Base-by-base conservation (phyloP, 2,113 vertebrate genomes). In the Aldabrachelys gigantea region DNA sequence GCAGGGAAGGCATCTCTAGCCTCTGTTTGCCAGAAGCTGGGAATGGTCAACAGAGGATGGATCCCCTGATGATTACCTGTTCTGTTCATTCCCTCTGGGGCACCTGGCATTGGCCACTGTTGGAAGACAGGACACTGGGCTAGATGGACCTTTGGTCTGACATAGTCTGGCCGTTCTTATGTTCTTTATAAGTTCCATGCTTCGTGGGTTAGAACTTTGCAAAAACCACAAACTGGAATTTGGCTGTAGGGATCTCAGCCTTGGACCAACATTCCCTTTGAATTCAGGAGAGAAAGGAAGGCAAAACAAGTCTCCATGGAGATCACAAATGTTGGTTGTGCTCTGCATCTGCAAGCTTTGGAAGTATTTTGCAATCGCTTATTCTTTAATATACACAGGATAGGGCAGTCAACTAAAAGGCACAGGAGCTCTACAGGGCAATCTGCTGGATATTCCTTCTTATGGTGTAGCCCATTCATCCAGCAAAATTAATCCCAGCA, bases 191-290 rank as follows among this genome's bases (percentile, higher is more conserved):
- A 91, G 69, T 82, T 69, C 41, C n/a, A 4, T 16, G 1, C 91
- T 94, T 62, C 2, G 6, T 31, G 27, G 59, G 11, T 62, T 62
- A 6, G 12, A 62, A 31, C 59, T 62, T 90, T 65, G 69, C 59
- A 86, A 92, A 89, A 92, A 88, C 82, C 76, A 92, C 91, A 79
- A 21, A 52, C 79, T 90, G 84, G 86, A 87, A 85, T 79, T 54
- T 85, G 89, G 59, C 94, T 2, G 5, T 10, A 38, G 35, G 31
- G 19, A 72, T 38, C 16, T 21, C n/a, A 72, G n/a, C 69, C 21
- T 10, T 72, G 69, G 69, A 19, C 16, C 41, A 3, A 24, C 14
- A 29, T 85, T 91, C 89, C 76, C 54, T 93, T 41, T 2, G 59
- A 81, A 72, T 41, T n/a, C 56, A 49, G 11, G 5, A 75, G 1